A percentile compares a stretch with the other conserved stretches of the same genome.
These are phyloP conservation scores for Syngnathus acus DNA, from an alignment of 2,797 vertebrate species.

Conservation along the genomic window DNA sequence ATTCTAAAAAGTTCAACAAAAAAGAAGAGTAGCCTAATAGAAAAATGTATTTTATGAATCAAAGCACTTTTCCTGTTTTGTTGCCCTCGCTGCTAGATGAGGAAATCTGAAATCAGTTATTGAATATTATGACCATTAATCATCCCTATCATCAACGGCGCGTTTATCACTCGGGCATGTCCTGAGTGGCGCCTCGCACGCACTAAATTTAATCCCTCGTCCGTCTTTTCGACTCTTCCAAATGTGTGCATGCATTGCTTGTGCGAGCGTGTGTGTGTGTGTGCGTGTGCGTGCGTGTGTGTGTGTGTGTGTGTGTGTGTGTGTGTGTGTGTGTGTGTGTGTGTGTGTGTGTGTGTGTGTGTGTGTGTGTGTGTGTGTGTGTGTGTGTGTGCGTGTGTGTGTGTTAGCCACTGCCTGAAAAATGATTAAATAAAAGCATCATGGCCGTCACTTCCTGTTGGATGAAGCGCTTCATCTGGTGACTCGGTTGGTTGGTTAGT, in stretches of 20 bases:
- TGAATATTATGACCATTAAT: slow-evolving; percentile 45
- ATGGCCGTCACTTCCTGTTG: slow-evolving; percentile 63
- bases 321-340: slow-evolving; percentile 23
- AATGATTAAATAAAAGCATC: slow-evolving; percentile 70
- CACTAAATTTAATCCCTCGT: slow-evolving; percentile 42
- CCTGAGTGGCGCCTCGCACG: slow-evolving; percentile 35
- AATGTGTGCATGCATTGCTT: not conserved
- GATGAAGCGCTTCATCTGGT: slow-evolving; percentile 26
- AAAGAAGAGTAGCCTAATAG: too few relatives aligned
- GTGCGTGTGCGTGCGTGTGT: not conserved
- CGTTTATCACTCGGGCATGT: slow-evolving; percentile 35
- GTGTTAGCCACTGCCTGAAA: slow-evolving; percentile 63
- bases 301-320: slow-evolving; percentile 21
- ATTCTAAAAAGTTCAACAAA: too few relatives aligned
- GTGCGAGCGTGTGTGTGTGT: not conserved
- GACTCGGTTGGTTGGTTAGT: too few relatives aligned
- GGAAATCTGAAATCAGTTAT: slow-evolving; percentile 12
- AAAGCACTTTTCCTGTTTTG: not conserved
- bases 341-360: slow-evolving; percentile 22
- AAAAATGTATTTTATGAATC: not conserved
- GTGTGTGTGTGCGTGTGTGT: slow-evolving; percentile 14
- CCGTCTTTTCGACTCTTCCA: slow-evolving; percentile 18
- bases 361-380: slow-evolving; percentile 27
- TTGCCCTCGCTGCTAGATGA: not conserved
- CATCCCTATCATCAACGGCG: slow-evolving; percentile 31